Percentiles rank a stretch among this genome's conserved stretches.
Evolutionary conservation across 2,797 vertebrate species (phyloP).

Genomic region (Thaleichthys pacificus): DNA sequence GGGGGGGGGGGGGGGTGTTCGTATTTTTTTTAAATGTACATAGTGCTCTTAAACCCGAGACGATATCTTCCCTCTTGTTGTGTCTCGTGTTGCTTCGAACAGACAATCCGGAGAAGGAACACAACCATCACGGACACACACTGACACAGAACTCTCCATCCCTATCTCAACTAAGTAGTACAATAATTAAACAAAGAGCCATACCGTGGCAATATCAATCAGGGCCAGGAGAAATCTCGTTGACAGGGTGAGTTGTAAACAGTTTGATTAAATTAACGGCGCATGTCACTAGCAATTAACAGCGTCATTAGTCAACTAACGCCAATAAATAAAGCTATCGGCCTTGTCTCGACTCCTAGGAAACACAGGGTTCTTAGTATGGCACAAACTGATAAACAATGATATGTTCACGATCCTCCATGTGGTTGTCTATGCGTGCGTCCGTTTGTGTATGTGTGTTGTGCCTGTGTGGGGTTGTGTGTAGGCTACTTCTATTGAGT

Average conservation of each 20-base stretch:
- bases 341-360: constrained; percentile 28
- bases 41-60: neutral
- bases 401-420: too few relatives aligned
- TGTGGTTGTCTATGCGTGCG: too few relatives aligned
- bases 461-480: too few relatives aligned
- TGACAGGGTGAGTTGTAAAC: constrained; percentile 75
- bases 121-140: neutral
- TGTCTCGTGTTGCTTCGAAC: neutral
- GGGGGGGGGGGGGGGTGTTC: too few relatives aligned
- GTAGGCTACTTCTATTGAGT: too few relatives aligned
- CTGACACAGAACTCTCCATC: neutral
- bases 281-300: constrained; percentile 74
- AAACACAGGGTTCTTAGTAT: neutral
- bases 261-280: constrained; percentile 78
- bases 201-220: constrained; percentile 61
- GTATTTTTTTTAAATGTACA: neutral
- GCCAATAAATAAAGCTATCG: constrained; percentile 32
- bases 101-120: neutral
- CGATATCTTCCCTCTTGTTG: neutral
- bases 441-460: neutral
- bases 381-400: neutral
- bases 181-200: constrained; percentile 22
- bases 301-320: constrained; percentile 75
- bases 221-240: constrained; percentile 56
- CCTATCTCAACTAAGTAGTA: neutral